These are phyloP conservation scores for Chlamydotis undulata DNA, from an alignment of 2,113 vertebrate species.

Conservation along the genomic window DNA sequence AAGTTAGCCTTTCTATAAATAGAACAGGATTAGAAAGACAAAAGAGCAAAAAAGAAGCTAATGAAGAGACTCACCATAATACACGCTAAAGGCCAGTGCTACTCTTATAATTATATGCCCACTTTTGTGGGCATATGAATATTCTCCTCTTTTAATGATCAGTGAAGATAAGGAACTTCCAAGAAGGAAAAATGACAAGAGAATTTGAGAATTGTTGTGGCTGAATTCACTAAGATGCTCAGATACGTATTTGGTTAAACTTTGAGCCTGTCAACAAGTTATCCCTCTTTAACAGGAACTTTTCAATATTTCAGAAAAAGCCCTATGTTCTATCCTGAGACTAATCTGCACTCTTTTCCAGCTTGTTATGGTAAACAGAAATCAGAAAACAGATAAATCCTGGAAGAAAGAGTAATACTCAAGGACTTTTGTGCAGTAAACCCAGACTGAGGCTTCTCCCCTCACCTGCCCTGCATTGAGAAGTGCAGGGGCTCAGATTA, in stretches of 20 bases:
- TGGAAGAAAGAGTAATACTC: neutral
- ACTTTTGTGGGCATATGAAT: neutral
- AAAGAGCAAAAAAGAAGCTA: neutral
- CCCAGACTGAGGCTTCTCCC: neutral
- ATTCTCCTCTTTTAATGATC: neutral
- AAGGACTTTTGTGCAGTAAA: neutral
- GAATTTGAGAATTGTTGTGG: neutral
- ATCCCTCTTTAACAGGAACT: neutral
- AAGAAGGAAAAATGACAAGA: neutral
- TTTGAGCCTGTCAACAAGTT: neutral
- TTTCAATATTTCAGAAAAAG: neutral
- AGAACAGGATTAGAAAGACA: neutral
- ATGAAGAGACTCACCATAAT: neutral
- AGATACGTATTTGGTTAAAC: neutral
- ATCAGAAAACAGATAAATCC: neutral
- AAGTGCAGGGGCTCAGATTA: neutral
- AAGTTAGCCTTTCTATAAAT: neutral
- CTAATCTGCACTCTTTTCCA: neutral
- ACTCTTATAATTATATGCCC: neutral
- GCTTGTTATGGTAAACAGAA: neutral
- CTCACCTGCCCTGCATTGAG: rapidly evolving
- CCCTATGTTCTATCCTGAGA: neutral
- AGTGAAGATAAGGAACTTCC: neutral
- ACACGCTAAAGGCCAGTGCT: neutral
- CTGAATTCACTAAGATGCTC: neutral